A percentile compares a stretch with the other conserved stretches of the same genome.
phyloP scores from a whole-genome alignment of 2,797 vertebrate species.

The Anableps anableps region DNA sequence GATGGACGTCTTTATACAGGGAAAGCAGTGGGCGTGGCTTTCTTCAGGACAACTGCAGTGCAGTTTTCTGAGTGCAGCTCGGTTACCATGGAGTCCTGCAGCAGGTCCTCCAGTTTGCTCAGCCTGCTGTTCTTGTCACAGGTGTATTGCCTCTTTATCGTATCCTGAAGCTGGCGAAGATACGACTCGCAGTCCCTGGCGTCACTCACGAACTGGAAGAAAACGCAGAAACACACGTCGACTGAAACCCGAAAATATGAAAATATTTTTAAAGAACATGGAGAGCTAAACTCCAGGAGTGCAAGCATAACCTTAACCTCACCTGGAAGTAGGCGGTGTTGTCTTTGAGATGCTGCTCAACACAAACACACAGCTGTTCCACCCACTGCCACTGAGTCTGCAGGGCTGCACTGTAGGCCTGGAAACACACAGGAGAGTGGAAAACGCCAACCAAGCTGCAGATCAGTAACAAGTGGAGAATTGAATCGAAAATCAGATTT shows the following conservation, averaged over 20 bases:
- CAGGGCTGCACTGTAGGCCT: slow-evolving; percentile 97
- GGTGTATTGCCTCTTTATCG: slow-evolving; percentile 95
- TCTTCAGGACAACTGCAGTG: not conserved
- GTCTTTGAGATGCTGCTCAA: slow-evolving; percentile 95
- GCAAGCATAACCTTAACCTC: slow-evolving; percentile 1
- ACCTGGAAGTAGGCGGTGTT: slow-evolving; percentile 96
- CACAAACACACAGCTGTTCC: slow-evolving; percentile 92
- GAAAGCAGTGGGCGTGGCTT: not conserved
- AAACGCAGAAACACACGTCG: not conserved
- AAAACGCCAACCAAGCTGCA: not conserved
- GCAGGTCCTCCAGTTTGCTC: slow-evolving; percentile 93
- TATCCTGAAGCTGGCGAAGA: slow-evolving; percentile 93
- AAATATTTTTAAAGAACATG: too few species aligned
- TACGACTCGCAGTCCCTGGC: slow-evolving; percentile 91
- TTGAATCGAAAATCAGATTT: too few species aligned
- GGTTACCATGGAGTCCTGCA: slow-evolving; percentile 97
- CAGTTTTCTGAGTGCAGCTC: not conserved
- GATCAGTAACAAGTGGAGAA: too few species aligned
- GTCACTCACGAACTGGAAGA: slow-evolving; percentile 89
- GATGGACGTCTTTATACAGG: not conserved
- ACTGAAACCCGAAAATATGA: not conserved
- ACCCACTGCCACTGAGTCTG: slow-evolving; percentile 98
- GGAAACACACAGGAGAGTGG: not conserved
- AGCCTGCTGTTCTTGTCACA: slow-evolving; percentile 93
- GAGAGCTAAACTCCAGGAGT: too few species aligned